Evolutionary conservation across 92 coral and sea anemone genomes (phyloP), one percentile per base, ranked within the genome.

Genomic region (Meandrina meandrites): DNA sequence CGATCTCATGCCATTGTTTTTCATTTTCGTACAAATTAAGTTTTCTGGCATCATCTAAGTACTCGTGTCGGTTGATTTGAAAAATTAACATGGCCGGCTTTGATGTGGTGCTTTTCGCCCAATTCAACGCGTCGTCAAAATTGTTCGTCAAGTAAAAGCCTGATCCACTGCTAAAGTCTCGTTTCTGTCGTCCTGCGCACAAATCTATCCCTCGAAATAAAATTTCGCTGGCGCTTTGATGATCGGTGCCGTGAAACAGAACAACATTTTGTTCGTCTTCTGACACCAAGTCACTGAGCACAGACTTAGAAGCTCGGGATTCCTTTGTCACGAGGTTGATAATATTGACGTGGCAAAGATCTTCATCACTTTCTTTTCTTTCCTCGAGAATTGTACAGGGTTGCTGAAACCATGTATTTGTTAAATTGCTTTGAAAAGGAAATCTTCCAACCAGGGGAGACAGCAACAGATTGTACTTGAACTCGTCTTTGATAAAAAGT

Each of bases 221-320:
- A 60, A 92, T 90, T 54, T 92, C 86, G 66, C 35, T 15, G 0
- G 91, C 95, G 66, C 95, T 92, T 36, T 80, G 83, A 47, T 84
- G 93, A 72, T 92, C 95, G 32, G 95, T 92, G 75, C 95, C 95
- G 66, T 92, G 95, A 76, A 74, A 92, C 40, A 92, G 84, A 60
- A 88, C 32, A 21, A 70, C 21, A 58, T 30, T 30, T 6, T 47
- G 17, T 19, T 27, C 86, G 75, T 58, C 81, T 48, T 86, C 54
- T 54, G 56, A 32, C 60, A 24, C 58, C 62, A 50, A 66, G 48
- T 74, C 35, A 31, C 30, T 40, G 76, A 27, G 37, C 28, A 32
- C 15, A 22, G 54, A 21, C 34, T 57, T 18, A 0, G 73, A 16
- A 31, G 53, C 24, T 30, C 60, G 34, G 4, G 40, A 34, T 67